Percentiles rank a stretch among this genome's conserved stretches.
Conservation (phyloP, 2,888 invertebrate genomes). For the Steinernema carpocapsae region DNA sequence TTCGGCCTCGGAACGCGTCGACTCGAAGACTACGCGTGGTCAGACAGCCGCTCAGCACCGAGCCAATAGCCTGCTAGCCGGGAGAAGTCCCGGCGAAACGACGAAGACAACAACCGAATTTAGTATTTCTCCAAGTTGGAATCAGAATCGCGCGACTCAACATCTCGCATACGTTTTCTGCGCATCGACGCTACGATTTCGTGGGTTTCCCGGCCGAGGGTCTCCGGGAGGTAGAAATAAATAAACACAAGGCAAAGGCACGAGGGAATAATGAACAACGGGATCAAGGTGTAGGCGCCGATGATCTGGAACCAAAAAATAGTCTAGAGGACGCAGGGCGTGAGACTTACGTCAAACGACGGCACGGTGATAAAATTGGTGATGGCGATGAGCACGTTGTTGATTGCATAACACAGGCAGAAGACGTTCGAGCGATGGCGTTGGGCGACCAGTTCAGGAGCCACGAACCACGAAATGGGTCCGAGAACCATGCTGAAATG, state of each 20-base stretch:
- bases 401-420: constrained; percentile 61
- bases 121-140: constrained; percentile 30
- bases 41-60: not conserved
- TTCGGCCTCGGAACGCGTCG: constrained; percentile 10
- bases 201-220: constrained; percentile 54
- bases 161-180: constrained; percentile 20
- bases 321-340: not conserved
- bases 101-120: not conserved
- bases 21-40: not conserved
- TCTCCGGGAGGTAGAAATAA: constrained; percentile 60
- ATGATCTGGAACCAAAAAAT: constrained; percentile 48
- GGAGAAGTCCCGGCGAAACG: not conserved
- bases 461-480: constrained; percentile 62
- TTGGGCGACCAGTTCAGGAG: constrained; percentile 62
- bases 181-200: constrained; percentile 45
- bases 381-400: constrained; percentile 58
- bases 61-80: not conserved
- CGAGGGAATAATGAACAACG: constrained; percentile 59
- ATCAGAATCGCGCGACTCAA: constrained; percentile 25
- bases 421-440: constrained; percentile 62
- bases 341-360: constrained; percentile 50
- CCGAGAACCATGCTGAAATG: constrained; percentile 57
- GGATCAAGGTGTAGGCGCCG: constrained; percentile 56
- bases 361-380: constrained; percentile 62
- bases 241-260: constrained; percentile 53